These are phyloP conservation scores for Spea multiplicata DNA, from an alignment of 2,113 vertebrate species.

Conservation along the genomic window DNA sequence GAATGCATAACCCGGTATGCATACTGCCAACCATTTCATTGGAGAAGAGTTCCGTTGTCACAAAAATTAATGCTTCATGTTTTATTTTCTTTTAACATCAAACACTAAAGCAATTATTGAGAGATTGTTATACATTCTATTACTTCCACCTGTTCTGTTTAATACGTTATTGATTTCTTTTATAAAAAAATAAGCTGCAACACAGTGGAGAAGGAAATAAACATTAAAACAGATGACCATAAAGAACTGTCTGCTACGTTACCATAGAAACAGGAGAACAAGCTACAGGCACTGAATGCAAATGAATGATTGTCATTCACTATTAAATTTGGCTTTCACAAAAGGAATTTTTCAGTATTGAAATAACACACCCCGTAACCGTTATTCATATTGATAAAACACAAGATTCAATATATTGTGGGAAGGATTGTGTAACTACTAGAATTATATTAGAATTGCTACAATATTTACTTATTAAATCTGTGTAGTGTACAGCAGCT, in stretches of 20 bases:
- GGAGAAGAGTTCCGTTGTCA: too few species aligned
- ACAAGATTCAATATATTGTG: too few species aligned
- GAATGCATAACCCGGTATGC: background rate
- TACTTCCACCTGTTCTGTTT: background rate
- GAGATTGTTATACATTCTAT: background rate
- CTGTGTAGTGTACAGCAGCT: too few species aligned
- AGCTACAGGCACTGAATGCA: conserved; percentile 22
- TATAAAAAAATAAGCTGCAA: conserved; percentile 6
- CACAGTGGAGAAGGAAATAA: background rate
- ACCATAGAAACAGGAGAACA: conserved; percentile 22
- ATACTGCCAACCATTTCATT: too few species aligned
- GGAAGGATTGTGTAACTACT: too few species aligned
- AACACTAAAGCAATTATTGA: background rate
- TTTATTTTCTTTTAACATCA: background rate
- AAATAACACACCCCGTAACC: too few species aligned
- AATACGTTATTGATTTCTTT: background rate
- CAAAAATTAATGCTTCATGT: background rate
- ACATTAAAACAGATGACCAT: background rate
- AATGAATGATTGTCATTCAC: conserved; percentile 23
- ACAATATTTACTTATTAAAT: too few species aligned
- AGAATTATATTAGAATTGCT: too few species aligned
- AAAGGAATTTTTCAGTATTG: background rate
- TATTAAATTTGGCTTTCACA: background rate
- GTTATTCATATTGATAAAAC: too few species aligned
- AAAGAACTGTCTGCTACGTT: conserved; percentile 16